Percentiles rank a stretch among this genome's conserved stretches.
phyloP scores from a whole-genome alignment of 2,888 invertebrate genomes.

The Meteorus colon region DNA sequence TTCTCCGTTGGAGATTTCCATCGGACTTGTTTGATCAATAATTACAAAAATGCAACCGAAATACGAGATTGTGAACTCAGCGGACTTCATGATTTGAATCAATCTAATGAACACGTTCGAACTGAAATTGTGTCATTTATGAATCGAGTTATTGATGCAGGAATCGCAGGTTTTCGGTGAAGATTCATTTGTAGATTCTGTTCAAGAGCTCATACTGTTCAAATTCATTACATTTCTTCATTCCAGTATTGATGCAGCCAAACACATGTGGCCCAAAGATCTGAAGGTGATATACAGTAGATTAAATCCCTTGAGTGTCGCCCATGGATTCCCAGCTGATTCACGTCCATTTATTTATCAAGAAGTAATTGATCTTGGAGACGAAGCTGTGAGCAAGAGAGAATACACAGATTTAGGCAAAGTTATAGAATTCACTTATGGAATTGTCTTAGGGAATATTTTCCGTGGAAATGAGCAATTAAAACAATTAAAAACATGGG shows the following conservation, averaged over 20 bases:
- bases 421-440: slow-evolving; percentile 86
- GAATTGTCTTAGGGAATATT: slow-evolving; percentile 76
- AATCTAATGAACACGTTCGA: slow-evolving; percentile 79
- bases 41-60: slow-evolving; percentile 80
- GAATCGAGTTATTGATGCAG: slow-evolving; percentile 80
- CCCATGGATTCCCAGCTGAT: slow-evolving; percentile 79
- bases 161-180: slow-evolving; percentile 88
- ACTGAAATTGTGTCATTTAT: slow-evolving; percentile 79
- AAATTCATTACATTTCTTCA: too few species aligned
- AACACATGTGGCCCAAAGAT: slow-evolving; percentile 87
- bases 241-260: slow-evolving; percentile 82
- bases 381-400: slow-evolving; percentile 72
- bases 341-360: slow-evolving; percentile 82
- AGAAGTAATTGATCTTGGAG: slow-evolving; percentile 85
- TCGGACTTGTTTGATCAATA: slow-evolving; percentile 77
- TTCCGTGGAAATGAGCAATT: slow-evolving; percentile 79
- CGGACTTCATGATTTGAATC: slow-evolving; percentile 86
- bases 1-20: slow-evolving; percentile 83
- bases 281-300: slow-evolving; percentile 79
- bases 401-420: slow-evolving; percentile 74
- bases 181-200: slow-evolving; percentile 23
- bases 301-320: slow-evolving; percentile 77
- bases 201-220: slow-evolving; percentile 22
- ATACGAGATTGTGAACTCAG: slow-evolving; percentile 82
- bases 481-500: slow-evolving; percentile 80